Conservation (phyloP, 2,113 vertebrate genomes). For the Numida meleagris region DNA sequence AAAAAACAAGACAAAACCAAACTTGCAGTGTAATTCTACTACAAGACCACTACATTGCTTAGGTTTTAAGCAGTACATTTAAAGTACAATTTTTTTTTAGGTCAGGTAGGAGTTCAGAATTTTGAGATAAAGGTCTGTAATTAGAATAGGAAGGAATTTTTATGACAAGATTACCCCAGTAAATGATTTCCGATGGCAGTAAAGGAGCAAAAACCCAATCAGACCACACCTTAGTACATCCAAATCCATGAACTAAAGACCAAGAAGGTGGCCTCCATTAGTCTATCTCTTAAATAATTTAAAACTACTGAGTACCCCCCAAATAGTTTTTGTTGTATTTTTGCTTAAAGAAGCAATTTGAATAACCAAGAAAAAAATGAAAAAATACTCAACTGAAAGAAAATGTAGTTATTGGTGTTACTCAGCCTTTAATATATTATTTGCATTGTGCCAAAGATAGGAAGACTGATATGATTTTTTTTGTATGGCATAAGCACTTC, state of each 20-base stretch:
- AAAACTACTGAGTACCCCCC: neutral
- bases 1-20: neutral
- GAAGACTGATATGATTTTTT: neutral
- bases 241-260: neutral
- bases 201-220: slow-evolving; percentile 6
- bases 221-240: slow-evolving; percentile 18
- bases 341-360: neutral
- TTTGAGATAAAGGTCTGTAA: slow-evolving; percentile 6
- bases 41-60: neutral
- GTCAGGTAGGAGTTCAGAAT: neutral
- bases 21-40: neutral
- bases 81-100: neutral
- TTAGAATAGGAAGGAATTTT: neutral
- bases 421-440: neutral
- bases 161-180: neutral
- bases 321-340: fast-evolving
- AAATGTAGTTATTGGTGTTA: neutral
- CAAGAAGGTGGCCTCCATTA: neutral
- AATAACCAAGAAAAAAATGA: neutral
- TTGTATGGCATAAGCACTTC: neutral
- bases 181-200: slow-evolving; percentile 48
- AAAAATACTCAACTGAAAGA: neutral
- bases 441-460: neutral
- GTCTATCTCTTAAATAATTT: neutral
- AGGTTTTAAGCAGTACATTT: slow-evolving; percentile 6